Percentiles rank a stretch among this genome's conserved stretches.
These are phyloP conservation scores for Venustaconcha ellipsiformis DNA, from an alignment of 1,140 invertebrate species.

Conservation along the genomic window DNA sequence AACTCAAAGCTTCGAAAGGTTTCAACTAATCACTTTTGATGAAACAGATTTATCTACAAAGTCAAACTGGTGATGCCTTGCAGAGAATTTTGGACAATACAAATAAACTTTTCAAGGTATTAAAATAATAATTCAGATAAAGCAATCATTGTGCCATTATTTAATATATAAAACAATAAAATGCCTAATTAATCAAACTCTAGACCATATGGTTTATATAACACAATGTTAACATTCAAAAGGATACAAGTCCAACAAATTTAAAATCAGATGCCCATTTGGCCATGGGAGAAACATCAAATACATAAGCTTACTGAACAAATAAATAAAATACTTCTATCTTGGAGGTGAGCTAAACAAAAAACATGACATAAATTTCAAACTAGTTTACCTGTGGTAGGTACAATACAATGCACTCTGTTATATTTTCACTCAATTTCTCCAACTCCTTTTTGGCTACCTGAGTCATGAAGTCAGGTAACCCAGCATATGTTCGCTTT, in stretches of 20 bases:
- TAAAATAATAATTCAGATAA: no score
- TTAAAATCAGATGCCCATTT: neutral
- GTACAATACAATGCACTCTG: constrained; percentile 82
- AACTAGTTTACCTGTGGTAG: constrained; percentile 73
- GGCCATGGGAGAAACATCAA: neutral
- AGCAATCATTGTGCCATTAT: no score
- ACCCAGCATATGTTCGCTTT: constrained; percentile 67
- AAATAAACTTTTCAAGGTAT: no score
- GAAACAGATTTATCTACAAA: no score
- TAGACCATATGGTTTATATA: neutral
- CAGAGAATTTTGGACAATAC: no score
- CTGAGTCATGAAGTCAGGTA: constrained; percentile 72
- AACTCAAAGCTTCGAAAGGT: no score
- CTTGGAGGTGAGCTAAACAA: neutral
- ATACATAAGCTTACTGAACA: neutral
- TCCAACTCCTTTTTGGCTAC: constrained; percentile 79
- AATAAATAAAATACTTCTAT: neutral
- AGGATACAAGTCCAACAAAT: neutral
- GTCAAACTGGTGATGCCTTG: no score
- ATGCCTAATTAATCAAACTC: no score
- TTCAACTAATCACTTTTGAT: no score
- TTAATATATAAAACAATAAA: no score
- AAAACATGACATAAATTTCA: neutral
- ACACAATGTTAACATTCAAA: neutral
- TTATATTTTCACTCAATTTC: constrained; percentile 75